phyloP scores from a whole-genome alignment of 2,888 invertebrate species.

The Nomada ruficornis region DNA sequence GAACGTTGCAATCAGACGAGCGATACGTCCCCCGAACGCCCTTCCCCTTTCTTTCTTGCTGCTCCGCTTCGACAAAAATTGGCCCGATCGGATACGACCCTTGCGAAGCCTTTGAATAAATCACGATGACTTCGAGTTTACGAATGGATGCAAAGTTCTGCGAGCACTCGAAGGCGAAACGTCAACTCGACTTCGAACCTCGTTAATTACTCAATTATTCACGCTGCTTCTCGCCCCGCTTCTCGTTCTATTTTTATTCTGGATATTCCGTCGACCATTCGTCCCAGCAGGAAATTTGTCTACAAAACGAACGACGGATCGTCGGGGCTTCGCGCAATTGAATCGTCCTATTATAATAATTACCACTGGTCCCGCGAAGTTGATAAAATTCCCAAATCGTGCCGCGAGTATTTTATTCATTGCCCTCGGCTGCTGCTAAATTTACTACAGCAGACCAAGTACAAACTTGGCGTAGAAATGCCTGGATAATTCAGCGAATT shows the following conservation, averaged over 20 bases:
- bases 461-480: no score
- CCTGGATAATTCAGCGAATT: no score
- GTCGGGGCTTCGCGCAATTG: no score
- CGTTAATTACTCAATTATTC: slow-evolving; percentile 36
- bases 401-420: no score
- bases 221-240: background rate
- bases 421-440: no score
- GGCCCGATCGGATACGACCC: background rate
- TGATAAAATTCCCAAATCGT: background rate
- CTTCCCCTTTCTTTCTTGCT: background rate
- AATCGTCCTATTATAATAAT: no score
- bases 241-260: background rate
- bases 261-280: background rate
- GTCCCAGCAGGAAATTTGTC: background rate
- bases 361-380: background rate
- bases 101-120: slow-evolving; percentile 5
- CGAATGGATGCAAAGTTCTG: slow-evolving; percentile 8
- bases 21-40: background rate
- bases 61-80: background rate
- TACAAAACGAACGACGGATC: no score
- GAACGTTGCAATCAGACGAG: background rate
- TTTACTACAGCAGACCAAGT: no score
- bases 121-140: slow-evolving; percentile 6
- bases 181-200: slow-evolving; percentile 20
- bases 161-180: slow-evolving; percentile 3